Percentiles rank a stretch among this genome's conserved stretches.
Conservation (phyloP, 2,888 invertebrate genomes). For the Amiota minor region DNA sequence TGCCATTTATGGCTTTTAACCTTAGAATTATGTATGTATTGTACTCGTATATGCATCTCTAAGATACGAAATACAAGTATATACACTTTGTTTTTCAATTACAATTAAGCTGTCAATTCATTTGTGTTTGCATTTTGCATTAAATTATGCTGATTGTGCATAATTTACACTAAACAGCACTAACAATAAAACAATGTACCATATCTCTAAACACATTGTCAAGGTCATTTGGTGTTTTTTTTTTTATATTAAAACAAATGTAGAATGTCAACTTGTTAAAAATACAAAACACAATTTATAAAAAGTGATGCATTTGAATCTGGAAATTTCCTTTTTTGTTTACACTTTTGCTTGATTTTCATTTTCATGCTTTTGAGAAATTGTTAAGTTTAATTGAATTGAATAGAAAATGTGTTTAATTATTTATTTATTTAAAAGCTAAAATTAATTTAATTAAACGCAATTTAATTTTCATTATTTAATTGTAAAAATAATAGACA, state of each 20-base stretch:
- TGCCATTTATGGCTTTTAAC: slow-evolving; percentile 20
- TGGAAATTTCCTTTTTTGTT: neutral
- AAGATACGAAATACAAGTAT: no score
- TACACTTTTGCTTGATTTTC: slow-evolving; percentile 33
- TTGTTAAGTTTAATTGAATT: slow-evolving; percentile 39
- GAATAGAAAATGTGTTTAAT: slow-evolving; percentile 1
- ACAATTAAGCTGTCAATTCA: neutral
- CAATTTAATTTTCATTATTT: no score
- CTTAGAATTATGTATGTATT: neutral
- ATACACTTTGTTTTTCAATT: no score
- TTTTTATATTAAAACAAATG: no score
- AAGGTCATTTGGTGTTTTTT: slow-evolving; percentile 51
- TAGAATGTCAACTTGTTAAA: neutral
- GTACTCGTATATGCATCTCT: no score
- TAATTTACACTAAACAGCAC: slow-evolving; percentile 48
- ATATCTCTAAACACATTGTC: slow-evolving; percentile 52
- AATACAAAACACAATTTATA: neutral
- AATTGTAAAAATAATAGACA: no score
- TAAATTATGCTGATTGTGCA: slow-evolving; percentile 45
- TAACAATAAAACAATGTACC: slow-evolving; percentile 24
- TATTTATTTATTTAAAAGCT: no score
- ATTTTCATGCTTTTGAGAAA: neutral
- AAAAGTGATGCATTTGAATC: neutral
- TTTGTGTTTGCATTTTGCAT: slow-evolving; percentile 31
- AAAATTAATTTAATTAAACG: no score